A percentile compares a stretch with the other conserved stretches of the same genome.
Conservation (phyloP, 2,797 vertebrate genomes). For the Helarctos malayanus region DNA sequence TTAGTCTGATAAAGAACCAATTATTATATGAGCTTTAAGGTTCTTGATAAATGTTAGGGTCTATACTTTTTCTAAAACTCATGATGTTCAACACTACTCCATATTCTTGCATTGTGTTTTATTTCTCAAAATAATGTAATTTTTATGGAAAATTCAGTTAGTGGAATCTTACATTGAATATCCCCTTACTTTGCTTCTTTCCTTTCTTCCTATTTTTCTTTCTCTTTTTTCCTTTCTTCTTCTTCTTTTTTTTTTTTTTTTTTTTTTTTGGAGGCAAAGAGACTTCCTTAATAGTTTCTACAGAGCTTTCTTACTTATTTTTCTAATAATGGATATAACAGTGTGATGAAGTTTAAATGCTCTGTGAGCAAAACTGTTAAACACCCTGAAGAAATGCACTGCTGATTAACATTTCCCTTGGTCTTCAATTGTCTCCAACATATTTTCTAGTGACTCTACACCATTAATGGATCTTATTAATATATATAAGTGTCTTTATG, state of each 20-base stretch:
- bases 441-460: slow-evolving; percentile 83
- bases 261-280: slow-evolving; percentile 81
- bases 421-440: slow-evolving; percentile 78
- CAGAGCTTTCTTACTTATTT: slow-evolving; percentile 91
- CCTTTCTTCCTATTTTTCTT: neutral
- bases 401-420: slow-evolving; percentile 79
- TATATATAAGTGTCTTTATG: slow-evolving; percentile 72
- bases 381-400: slow-evolving; percentile 86
- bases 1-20: slow-evolving; percentile 36
- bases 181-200: slow-evolving; percentile 76
- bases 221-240: neutral
- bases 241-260: neutral
- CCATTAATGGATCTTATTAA: slow-evolving; percentile 73
- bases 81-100: slow-evolving; percentile 82
- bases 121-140: slow-evolving; percentile 85
- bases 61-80: slow-evolving; percentile 84
- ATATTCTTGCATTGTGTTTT: slow-evolving; percentile 79
- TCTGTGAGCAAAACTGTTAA: slow-evolving; percentile 88
- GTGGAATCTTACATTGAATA: slow-evolving; percentile 81
- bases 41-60: slow-evolving; percentile 49
- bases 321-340: slow-evolving; percentile 87
- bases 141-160: slow-evolving; percentile 85
- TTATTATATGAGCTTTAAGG: slow-evolving; percentile 37
- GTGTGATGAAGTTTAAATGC: slow-evolving; percentile 85
- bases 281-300: slow-evolving; percentile 89